These are phyloP conservation scores for Drosophila ochracea DNA, from an alignment of 2,888 invertebrate genomes.

Conservation along the genomic window DNA sequence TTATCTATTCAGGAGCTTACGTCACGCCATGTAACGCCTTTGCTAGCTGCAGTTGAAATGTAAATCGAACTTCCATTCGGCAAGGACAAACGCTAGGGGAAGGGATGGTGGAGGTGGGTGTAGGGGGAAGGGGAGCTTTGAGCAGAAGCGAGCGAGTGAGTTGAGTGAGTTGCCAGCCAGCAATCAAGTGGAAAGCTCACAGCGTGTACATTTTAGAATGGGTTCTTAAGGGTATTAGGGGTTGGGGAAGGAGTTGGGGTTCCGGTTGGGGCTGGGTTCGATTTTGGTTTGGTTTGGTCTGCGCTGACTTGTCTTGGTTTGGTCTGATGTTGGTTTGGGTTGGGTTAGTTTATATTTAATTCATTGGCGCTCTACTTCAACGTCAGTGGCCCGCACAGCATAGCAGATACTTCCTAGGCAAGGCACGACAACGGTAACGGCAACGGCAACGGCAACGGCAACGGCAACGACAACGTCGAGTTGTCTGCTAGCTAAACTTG, in stretches of 20 bases:
- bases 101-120: neutral
- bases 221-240: constrained; percentile 42
- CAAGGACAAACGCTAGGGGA: constrained; percentile 59
- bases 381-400: constrained; percentile 46
- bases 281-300: neutral
- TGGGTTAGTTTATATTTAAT: constrained; percentile 67
- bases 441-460: constrained; percentile 16
- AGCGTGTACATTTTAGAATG: constrained; percentile 74
- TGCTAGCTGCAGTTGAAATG: constrained; percentile 72
- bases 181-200: constrained; percentile 77
- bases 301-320: constrained; percentile 14
- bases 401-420: constrained; percentile 52
- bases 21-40: constrained; percentile 61
- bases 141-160: constrained; percentile 9
- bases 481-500: constrained; percentile 31
- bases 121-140: neutral
- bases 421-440: constrained; percentile 41
- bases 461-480: constrained; percentile 25
- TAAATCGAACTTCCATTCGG: constrained; percentile 75
- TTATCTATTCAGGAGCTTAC: constrained; percentile 66
- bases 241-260: constrained; percentile 1
- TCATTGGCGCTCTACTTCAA: constrained; percentile 77
- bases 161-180: constrained; percentile 48
- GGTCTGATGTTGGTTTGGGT: constrained; percentile 3
- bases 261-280: neutral